Conservation (phyloP, 2,113 vertebrate genomes). For the Hemiscyllium ocellatum region DNA sequence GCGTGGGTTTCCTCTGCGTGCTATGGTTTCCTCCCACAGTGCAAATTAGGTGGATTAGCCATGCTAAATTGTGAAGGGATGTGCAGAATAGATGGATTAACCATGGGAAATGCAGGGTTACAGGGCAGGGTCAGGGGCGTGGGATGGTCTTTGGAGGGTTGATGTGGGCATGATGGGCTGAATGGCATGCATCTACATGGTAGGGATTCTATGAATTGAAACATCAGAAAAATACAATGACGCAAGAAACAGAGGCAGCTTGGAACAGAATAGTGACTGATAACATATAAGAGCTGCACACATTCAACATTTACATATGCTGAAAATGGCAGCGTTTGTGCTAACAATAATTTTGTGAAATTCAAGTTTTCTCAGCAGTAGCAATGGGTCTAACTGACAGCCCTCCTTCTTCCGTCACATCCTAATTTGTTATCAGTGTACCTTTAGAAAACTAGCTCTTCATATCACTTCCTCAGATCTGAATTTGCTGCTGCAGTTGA, state of each 20-base stretch:
- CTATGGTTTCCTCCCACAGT: too few relatives aligned
- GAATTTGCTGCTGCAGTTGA: not conserved
- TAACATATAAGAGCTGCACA: not conserved
- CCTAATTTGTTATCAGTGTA: not conserved
- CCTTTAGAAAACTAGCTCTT: not conserved
- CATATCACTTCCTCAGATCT: not conserved
- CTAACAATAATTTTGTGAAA: not conserved
- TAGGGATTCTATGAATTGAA: too few relatives aligned
- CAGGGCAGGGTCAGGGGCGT: too few relatives aligned
- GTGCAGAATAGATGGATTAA: too few relatives aligned
- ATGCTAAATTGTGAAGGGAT: too few relatives aligned
- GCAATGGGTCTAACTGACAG: not conserved
- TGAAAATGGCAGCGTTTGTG: not conserved
- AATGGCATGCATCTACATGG: too few relatives aligned
- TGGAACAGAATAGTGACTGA: slow-evolving; percentile 5
- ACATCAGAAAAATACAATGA: not conserved
- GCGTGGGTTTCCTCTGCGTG: too few relatives aligned
- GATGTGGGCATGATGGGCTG: too few relatives aligned
- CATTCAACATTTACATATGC: not conserved
- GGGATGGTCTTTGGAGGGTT: too few relatives aligned
- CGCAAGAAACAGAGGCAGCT: not conserved
- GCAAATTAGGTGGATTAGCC: too few relatives aligned
- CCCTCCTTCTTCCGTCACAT: not conserved
- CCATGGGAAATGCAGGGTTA: too few relatives aligned
- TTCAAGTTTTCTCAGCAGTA: not conserved